Evolutionary conservation across 2,888 invertebrate genomes (phyloP).

Genomic region (Protonemura montana): DNA sequence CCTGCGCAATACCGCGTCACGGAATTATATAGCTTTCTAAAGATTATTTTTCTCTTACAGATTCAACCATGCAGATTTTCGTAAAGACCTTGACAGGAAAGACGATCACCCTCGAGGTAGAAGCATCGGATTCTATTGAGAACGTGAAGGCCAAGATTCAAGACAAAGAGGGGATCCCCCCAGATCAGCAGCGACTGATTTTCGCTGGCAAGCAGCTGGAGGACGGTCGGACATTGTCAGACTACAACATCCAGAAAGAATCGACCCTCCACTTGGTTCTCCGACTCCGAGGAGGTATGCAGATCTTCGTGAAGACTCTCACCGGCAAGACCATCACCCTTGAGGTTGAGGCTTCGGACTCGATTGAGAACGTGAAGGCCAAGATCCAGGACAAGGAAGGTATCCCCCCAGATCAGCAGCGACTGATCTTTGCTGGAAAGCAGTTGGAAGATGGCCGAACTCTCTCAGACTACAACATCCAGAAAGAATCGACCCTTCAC

Average conservation of each 20-base stretch:
- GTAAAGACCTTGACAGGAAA: slow-evolving; percentile 71
- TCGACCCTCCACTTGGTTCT: slow-evolving; percentile 66
- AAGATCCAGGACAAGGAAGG: slow-evolving; percentile 61
- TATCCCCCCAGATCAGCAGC: slow-evolving; percentile 60
- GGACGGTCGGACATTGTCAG: slow-evolving; percentile 63
- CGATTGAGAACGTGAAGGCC: slow-evolving; percentile 64
- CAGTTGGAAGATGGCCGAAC: slow-evolving; percentile 68
- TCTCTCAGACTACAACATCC: slow-evolving; percentile 54
- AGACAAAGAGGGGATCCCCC: slow-evolving; percentile 64
- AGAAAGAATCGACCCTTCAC: slow-evolving; percentile 64
- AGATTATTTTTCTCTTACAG: not conserved
- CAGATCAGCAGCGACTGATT: slow-evolving; percentile 63
- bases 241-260: slow-evolving; percentile 67
- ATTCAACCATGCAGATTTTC: slow-evolving; percentile 61
- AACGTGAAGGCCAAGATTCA: slow-evolving; percentile 61
- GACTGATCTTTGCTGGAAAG: slow-evolving; percentile 66
- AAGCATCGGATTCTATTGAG: slow-evolving; percentile 64
- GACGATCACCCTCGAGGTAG: slow-evolving; percentile 62
- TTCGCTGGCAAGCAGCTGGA: slow-evolving; percentile 57
- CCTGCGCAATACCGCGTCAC: not conserved
- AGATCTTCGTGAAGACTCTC: slow-evolving; percentile 68
- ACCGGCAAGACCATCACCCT: slow-evolving; percentile 68
- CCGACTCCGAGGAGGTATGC: slow-evolving; percentile 71
- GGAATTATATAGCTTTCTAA: not conserved
- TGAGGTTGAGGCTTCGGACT: slow-evolving; percentile 65